These are phyloP conservation scores for Podarcis cretensis DNA, from an alignment of 2,113 vertebrate genomes.

Conservation along the genomic window DNA sequence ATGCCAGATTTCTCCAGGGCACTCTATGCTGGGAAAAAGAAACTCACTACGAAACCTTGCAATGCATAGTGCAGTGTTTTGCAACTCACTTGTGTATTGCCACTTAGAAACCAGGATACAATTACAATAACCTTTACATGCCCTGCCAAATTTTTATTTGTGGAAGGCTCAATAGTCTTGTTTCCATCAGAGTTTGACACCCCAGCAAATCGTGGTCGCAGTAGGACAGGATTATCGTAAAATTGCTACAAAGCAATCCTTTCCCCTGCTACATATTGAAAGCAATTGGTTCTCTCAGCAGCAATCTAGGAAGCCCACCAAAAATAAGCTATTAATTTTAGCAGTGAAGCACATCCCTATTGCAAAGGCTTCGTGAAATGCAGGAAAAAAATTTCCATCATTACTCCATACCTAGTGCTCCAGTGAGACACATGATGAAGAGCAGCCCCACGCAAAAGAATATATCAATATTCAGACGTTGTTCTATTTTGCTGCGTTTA, in stretches of 20 bases:
- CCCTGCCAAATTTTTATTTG: constrained; percentile 11
- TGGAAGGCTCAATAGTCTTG: neutral
- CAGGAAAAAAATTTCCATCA: neutral
- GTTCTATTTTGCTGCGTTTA: constrained; percentile 94
- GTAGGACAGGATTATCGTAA: neutral
- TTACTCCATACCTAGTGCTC: constrained; percentile 84
- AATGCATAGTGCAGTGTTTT: neutral
- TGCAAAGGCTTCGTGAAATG: neutral
- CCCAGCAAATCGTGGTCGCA: neutral
- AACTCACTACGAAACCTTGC: constrained; percentile 10
- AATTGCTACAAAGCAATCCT: constrained; percentile 7
- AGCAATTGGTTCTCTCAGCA: neutral
- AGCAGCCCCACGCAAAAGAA: constrained; percentile 89
- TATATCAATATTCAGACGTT: constrained; percentile 86
- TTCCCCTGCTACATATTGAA: neutral
- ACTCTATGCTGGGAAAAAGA: neutral
- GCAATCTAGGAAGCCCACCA: neutral
- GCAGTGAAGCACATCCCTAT: neutral
- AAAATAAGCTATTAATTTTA: neutral
- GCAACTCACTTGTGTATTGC: neutral
- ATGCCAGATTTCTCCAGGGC: neutral
- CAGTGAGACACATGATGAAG: constrained; percentile 89
- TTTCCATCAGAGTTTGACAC: neutral
- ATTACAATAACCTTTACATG: neutral
- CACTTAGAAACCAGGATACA: neutral